Percentiles rank a stretch among this genome's conserved stretches.
phyloP scores from a whole-genome alignment of 2,797 vertebrate species.

The Microctenopoma stevenorrisi region DNA sequence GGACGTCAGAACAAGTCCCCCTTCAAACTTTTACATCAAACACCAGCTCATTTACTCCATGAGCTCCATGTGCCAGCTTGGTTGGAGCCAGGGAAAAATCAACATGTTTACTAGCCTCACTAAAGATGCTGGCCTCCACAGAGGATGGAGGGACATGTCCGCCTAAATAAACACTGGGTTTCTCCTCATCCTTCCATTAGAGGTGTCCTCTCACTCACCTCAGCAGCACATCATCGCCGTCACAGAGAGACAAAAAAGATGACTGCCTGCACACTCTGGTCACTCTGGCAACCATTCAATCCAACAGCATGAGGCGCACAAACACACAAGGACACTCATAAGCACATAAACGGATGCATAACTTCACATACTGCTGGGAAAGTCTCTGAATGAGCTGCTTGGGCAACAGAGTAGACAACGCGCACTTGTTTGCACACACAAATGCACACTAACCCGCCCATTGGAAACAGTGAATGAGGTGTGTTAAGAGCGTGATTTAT shows the following conservation, averaged over 20 bases:
- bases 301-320: neutral
- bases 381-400: slow-evolving; percentile 23
- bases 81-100: slow-evolving; percentile 62
- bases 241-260: neutral
- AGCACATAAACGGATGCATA: slow-evolving; percentile 8
- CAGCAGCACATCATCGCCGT: slow-evolving; percentile 23
- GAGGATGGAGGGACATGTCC: slow-evolving; percentile 47
- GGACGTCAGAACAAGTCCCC: too few species aligned
- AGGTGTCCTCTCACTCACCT: slow-evolving; percentile 35
- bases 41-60: slow-evolving; percentile 64
- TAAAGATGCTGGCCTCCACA: slow-evolving; percentile 42
- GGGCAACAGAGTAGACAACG: slow-evolving; percentile 45
- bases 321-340: slow-evolving; percentile 15
- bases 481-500: slow-evolving; percentile 60
- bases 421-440: slow-evolving; percentile 48
- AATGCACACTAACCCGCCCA: slow-evolving; percentile 14
- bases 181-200: slow-evolving; percentile 25
- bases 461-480: slow-evolving; percentile 41
- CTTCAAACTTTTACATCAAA: slow-evolving; percentile 35
- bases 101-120: slow-evolving; percentile 69
- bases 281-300: slow-evolving; percentile 38
- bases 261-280: slow-evolving; percentile 2
- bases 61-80: slow-evolving; percentile 43
- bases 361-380: slow-evolving; percentile 26
- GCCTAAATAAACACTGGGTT: slow-evolving; percentile 58